Conservation (phyloP, 2,888 invertebrate species). For the Morinoia aosen region DNA sequence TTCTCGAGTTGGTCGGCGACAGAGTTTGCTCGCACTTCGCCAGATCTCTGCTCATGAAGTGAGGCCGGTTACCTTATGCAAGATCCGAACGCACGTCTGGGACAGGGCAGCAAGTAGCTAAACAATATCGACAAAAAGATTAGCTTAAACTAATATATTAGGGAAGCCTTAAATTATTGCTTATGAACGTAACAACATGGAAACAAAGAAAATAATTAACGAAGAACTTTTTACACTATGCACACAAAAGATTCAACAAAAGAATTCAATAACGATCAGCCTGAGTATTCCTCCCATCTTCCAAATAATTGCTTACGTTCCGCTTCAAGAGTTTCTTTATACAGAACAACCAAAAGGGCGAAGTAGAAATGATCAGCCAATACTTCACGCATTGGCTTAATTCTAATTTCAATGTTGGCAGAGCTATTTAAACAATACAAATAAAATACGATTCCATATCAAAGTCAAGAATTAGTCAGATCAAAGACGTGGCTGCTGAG, state of each 20-base stretch:
- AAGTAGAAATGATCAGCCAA: not conserved
- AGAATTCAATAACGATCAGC: conserved; percentile 10
- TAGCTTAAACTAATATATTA: conserved; percentile 25
- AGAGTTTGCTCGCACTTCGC: not conserved
- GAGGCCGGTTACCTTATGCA: not conserved
- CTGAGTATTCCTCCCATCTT: not conserved
- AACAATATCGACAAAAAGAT: not conserved
- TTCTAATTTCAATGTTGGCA: not conserved
- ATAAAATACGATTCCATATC: not conserved
- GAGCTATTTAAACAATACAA: not conserved
- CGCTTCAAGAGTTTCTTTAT: not conserved
- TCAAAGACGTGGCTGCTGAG: not conserved
- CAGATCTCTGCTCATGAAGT: too few species aligned
- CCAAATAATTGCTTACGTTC: not conserved
- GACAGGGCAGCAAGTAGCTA: not conserved
- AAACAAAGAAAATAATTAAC: conserved; percentile 53
- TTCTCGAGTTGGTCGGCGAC: not conserved
- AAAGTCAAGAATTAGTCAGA: not conserved
- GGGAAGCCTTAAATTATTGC: not conserved
- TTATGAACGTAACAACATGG: conserved; percentile 48
- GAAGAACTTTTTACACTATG: conserved; percentile 46
- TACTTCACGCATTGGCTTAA: not conserved
- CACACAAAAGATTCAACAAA: conserved; percentile 39
- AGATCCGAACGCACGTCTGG: not conserved
- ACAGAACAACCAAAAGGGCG: not conserved